phyloP scores from a whole-genome alignment of 2,797 vertebrate genomes.

The Cossypha caffra region DNA sequence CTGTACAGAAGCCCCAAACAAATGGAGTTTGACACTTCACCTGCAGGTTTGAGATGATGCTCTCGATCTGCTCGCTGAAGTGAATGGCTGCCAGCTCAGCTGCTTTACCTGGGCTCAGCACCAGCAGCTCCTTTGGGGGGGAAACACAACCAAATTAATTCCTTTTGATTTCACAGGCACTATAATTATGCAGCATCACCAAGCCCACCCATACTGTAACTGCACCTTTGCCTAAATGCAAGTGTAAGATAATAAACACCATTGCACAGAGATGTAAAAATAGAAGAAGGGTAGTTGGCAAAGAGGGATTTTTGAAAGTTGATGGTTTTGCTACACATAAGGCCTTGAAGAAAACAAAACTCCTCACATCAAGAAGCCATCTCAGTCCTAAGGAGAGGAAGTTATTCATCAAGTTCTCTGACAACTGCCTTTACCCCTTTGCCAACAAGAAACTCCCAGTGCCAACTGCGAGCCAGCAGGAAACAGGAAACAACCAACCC shows the following conservation, averaged over 20 bases:
- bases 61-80: constrained; percentile 82
- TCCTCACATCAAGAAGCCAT: not conserved
- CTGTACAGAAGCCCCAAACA: not conserved
- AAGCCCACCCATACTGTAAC: not conserved
- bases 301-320: not conserved
- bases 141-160: not conserved
- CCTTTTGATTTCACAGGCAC: not conserved
- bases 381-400: not conserved
- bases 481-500: not conserved
- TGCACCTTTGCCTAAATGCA: not conserved
- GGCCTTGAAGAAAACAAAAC: not conserved
- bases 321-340: not conserved
- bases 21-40: constrained; percentile 62
- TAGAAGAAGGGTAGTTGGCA: not conserved
- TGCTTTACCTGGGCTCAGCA: constrained; percentile 86
- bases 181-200: not conserved
- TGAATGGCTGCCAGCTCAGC: constrained; percentile 89
- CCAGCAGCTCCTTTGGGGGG: constrained; percentile 84
- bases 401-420: not conserved
- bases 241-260: not conserved
- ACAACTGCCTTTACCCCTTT: not conserved
- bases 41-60: constrained; percentile 85
- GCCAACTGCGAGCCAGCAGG: not conserved
- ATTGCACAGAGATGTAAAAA: not conserved
- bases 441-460: not conserved